These are phyloP conservation scores for Schizopygopsis malacanthus DNA, from an alignment of 2,797 vertebrate species.

Conservation along the genomic window DNA sequence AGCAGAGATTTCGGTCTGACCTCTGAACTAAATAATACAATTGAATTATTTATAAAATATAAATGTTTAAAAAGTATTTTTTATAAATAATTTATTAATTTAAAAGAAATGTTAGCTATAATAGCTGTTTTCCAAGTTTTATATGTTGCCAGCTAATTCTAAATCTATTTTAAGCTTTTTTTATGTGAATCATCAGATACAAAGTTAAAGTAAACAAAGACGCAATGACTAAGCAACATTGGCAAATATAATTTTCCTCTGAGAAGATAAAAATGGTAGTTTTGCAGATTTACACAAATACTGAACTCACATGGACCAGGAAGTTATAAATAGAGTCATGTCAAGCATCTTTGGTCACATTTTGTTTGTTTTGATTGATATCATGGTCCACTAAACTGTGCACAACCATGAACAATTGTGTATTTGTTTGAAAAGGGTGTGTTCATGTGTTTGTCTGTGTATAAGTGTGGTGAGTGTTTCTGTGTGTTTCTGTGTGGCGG, in stretches of 20 bases:
- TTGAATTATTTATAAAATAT: not conserved
- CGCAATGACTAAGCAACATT: not conserved
- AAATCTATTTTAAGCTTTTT: not conserved
- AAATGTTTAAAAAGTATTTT: not conserved
- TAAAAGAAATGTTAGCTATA: not conserved
- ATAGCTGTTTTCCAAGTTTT: not conserved
- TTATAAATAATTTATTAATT: not conserved
- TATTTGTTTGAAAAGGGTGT: constrained; percentile 20
- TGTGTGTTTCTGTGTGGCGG: constrained; percentile 33
- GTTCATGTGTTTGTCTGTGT: constrained; percentile 28
- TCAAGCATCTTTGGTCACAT: constrained; percentile 11
- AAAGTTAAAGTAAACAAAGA: not conserved
- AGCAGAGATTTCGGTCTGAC: not conserved
- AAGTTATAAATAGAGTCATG: constrained; percentile 1
- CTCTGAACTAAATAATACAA: not conserved
- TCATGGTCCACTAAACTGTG: constrained; percentile 11
- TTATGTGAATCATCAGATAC: not conserved
- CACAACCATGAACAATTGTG: constrained; percentile 35
- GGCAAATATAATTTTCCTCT: not conserved
- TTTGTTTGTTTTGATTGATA: constrained; percentile 44
- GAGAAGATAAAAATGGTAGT: not conserved
- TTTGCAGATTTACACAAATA: constrained; percentile 13
- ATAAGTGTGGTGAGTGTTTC: constrained; percentile 34
- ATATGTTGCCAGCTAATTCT: not conserved
- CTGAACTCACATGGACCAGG: not conserved